phyloP scores from a whole-genome alignment of 2,113 vertebrate species.

The Gadus macrocephalus region DNA sequence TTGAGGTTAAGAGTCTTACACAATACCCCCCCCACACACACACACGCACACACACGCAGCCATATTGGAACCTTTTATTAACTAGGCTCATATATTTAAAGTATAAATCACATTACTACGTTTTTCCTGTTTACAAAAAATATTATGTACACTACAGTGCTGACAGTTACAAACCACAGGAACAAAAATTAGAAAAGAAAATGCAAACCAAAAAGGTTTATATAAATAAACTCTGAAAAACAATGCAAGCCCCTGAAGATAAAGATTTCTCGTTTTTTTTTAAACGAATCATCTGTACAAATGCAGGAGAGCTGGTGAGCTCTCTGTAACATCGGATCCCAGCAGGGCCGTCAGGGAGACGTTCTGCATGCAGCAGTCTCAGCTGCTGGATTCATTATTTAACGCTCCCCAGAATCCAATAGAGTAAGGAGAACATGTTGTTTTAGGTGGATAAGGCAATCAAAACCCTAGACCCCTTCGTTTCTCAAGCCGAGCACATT shows the following conservation, averaged over 20 bases:
- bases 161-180: slow-evolving; percentile 83
- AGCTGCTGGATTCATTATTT: slow-evolving; percentile 75
- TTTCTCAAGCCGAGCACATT: not conserved
- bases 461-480: not conserved
- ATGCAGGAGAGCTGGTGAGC: slow-evolving; percentile 84
- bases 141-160: slow-evolving; percentile 98
- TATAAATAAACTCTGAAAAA: slow-evolving; percentile 96
- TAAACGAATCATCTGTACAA: slow-evolving; percentile 65
- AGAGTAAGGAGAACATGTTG: slow-evolving; percentile 6
- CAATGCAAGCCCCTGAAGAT: slow-evolving; percentile 73
- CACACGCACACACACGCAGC: slow-evolving; percentile 9
- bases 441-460: not conserved
- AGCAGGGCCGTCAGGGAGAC: slow-evolving; percentile 85
- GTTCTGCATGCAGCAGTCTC: slow-evolving; percentile 82
- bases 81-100: slow-evolving; percentile 89
- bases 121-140: slow-evolving; percentile 78
- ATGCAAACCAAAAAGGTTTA: slow-evolving; percentile 56
- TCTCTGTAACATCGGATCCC: slow-evolving; percentile 65
- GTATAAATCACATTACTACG: slow-evolving; percentile 98
- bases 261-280: slow-evolving; percentile 75
- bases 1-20: not conserved
- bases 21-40: not conserved
- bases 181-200: slow-evolving; percentile 45
- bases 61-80: slow-evolving; percentile 88
- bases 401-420: slow-evolving; percentile 23